Evolutionary conservation across 2,888 invertebrate species (phyloP), one percentile per base, ranked within the genome.

Genomic region (Formica aserva): DNA sequence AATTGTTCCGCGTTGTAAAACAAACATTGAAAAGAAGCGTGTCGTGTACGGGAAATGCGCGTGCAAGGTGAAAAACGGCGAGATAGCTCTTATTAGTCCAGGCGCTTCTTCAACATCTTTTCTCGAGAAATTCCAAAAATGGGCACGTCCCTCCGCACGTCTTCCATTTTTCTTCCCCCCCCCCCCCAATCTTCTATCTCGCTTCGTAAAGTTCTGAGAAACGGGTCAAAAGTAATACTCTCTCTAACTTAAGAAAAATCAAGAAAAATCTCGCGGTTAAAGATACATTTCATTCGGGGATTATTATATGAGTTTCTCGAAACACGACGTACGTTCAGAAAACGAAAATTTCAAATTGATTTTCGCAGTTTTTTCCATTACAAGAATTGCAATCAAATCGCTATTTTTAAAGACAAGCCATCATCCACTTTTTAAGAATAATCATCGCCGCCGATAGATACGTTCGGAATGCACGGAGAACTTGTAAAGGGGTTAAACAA

Each of bases 1-100:
- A 62, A 60, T 66, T 52, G 52, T 76, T 18, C 22, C 45, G 22
- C 41, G 29, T 11, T 18, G 69, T 32, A 26, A 52, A 65, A 29
- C 62, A n/a, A 76, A 26, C 15, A 41, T 18, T 48, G 32, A 66
- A 82, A 32, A 13, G 13, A 22, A 48, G 26, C 11, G 11, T 48
- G 45, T 32, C 8, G 22, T 18, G 26, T 45, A 22, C 66, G 41
- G n/a, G 55, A 82, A 41, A 6, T 15, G 35, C 55, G 22, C 26
- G 60, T 35, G 77, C 22, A 52, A 57, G 57, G 45, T 74, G 52
- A 75, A 60, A 69, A 74, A 76, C 74, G 82, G 76, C 75, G 78
- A 83, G 83, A 48, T 52, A 48, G 77, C 83, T 78, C 80, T 87
- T 87, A 82, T 87, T 76, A 85, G 78, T 82, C 38, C 26, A 41